phyloP scores from a whole-genome alignment of 2,113 vertebrate species.

The Benitochromis conjunctus region DNA sequence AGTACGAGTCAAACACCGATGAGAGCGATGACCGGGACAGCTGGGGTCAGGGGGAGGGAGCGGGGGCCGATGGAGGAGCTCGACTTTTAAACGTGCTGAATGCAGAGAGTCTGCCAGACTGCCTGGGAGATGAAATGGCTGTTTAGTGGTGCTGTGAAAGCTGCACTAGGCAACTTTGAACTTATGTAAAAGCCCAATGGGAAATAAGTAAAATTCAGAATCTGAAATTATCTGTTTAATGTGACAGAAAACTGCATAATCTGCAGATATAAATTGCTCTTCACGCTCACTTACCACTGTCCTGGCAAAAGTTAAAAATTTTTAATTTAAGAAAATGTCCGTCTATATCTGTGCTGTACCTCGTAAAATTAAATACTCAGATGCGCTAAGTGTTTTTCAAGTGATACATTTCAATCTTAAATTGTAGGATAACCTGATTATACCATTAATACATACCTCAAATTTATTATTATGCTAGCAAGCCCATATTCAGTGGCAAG shows the following conservation, averaged over 20 bases:
- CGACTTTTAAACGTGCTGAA: conserved; percentile 81
- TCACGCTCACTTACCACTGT: background rate
- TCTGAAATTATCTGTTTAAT: background rate
- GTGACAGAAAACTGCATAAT: background rate
- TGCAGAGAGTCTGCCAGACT: conserved; percentile 80
- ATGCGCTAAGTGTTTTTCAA: background rate
- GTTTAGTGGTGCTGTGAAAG: conserved; percentile 67
- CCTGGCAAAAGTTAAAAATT: background rate
- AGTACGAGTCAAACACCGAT: conserved; percentile 92
- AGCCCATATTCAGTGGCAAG: background rate
- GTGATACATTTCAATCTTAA: background rate
- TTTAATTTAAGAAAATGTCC: background rate
- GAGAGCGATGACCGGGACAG: conserved; percentile 91
- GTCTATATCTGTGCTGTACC: background rate
- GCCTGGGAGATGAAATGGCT: conserved; percentile 85
- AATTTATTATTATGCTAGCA: background rate
- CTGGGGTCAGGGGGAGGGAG: conserved; percentile 82
- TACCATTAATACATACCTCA: background rate
- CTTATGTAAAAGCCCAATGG: background rate
- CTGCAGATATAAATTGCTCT: background rate
- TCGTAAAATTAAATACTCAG: background rate
- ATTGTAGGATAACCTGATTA: background rate
- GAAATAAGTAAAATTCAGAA: background rate
- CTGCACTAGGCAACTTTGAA: background rate
- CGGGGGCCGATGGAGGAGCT: conserved; percentile 7